These are phyloP conservation scores for Hyppa rectilinea DNA, from an alignment of 2,888 invertebrate genomes.

Conservation along the genomic window DNA sequence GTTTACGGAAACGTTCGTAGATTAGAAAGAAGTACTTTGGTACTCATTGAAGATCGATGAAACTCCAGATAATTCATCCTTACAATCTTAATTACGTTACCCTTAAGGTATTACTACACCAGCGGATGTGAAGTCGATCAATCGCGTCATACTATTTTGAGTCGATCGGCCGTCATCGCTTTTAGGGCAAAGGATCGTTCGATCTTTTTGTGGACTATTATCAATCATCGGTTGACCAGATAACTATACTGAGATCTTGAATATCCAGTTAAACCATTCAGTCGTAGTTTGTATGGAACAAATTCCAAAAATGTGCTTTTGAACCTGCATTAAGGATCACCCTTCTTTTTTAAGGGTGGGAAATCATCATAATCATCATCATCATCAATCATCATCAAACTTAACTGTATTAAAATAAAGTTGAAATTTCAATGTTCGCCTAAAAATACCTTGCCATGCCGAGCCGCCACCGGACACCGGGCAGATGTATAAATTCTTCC, in stretches of 20 bases:
- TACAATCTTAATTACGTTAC: constrained; percentile 24
- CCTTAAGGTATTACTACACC: constrained; percentile 6
- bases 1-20: constrained; percentile 27
- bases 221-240: constrained; percentile 7
- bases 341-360: too few species aligned
- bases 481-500: too few species aligned
- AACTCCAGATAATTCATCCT: constrained; percentile 34
- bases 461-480: too few species aligned
- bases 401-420: too few species aligned
- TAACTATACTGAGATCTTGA: neutral
- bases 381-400: too few species aligned
- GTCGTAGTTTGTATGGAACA: too few species aligned
- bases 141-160: neutral
- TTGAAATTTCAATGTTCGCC: too few species aligned
- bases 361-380: too few species aligned
- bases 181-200: neutral
- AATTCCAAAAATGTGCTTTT: neutral
- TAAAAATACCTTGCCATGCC: too few species aligned
- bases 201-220: constrained; percentile 6
- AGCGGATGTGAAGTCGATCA: neutral
- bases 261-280: neutral
- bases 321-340: neutral
- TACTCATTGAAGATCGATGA: constrained; percentile 28
- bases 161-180: neutral
- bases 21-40: constrained; percentile 23